Conservation (phyloP, 2,797 vertebrate species). For the Acanthiza pusilla region DNA sequence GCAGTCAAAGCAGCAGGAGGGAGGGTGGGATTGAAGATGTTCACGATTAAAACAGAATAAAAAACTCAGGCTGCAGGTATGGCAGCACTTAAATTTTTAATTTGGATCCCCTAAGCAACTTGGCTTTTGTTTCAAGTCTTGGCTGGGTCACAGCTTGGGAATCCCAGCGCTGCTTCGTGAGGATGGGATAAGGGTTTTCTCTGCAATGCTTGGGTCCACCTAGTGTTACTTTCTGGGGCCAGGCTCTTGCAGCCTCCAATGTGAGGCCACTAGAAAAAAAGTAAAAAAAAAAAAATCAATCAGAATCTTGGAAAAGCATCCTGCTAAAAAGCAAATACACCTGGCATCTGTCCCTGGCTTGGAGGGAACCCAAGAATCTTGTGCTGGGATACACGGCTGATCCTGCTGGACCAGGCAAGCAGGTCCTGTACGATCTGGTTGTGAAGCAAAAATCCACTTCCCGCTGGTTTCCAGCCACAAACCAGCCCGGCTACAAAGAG, state of each 20-base stretch:
- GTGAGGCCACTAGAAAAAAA: background rate
- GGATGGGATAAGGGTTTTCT: background rate
- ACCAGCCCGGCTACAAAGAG: background rate
- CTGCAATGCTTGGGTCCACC: constrained; percentile 24
- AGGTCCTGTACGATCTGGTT: background rate
- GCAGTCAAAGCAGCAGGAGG: background rate
- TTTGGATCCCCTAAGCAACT: background rate
- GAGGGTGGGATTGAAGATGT: background rate
- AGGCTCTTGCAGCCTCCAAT: background rate
- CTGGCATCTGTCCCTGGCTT: background rate
- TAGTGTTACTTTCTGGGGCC: constrained; percentile 18
- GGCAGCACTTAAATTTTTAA: background rate
- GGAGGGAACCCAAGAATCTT: background rate
- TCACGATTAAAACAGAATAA: background rate
- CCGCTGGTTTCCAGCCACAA: background rate
- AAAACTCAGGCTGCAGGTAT: background rate
- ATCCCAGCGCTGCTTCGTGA: background rate
- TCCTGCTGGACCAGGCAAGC: background rate
- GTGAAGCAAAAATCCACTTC: background rate
- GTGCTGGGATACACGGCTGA: background rate
- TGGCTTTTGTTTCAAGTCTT: background rate
- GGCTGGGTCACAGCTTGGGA: background rate
- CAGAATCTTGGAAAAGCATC: background rate
- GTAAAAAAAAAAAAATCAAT: background rate
- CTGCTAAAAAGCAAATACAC: background rate